phyloP scores from a whole-genome alignment of 2,797 vertebrate species.

The Pempheris klunzingeri region DNA sequence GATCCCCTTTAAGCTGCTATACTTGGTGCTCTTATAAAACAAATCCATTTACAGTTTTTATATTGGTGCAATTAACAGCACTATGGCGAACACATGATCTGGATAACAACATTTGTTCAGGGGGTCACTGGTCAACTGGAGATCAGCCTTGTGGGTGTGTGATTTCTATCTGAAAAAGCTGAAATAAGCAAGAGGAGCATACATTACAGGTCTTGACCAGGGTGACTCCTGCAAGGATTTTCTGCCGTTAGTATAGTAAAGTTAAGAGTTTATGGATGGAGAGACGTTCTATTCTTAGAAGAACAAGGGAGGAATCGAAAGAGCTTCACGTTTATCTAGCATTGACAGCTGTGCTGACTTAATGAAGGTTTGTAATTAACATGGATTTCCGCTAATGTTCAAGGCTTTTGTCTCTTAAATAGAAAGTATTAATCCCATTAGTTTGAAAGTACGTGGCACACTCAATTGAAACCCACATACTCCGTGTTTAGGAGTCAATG shows the following conservation, averaged over 20 bases:
- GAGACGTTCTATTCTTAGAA: conserved; percentile 69
- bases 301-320: conserved; percentile 82
- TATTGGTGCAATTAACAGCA: conserved; percentile 16
- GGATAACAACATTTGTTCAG: conserved; percentile 36
- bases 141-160: conserved; percentile 45
- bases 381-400: conserved; percentile 90
- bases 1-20: conserved; percentile 1
- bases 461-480: conserved; percentile 53
- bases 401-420: conserved; percentile 88
- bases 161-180: conserved; percentile 52
- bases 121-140: conserved; percentile 40
- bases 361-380: conserved; percentile 90
- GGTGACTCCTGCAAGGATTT: conserved; percentile 76
- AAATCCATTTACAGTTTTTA: conserved; percentile 45
- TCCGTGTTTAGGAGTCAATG: conserved; percentile 37
- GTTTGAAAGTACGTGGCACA: conserved; percentile 69
- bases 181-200: conserved; percentile 33
- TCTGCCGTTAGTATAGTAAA: conserved; percentile 67
- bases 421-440: conserved; percentile 87
- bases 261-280: conserved; percentile 62
- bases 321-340: conserved; percentile 86
- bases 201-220: conserved; percentile 54
- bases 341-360: conserved; percentile 89
- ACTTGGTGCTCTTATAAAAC: conserved; percentile 30
- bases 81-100: conserved; percentile 37